Conservation (phyloP, 2,113 vertebrate species). For the Lathamus discolor region DNA sequence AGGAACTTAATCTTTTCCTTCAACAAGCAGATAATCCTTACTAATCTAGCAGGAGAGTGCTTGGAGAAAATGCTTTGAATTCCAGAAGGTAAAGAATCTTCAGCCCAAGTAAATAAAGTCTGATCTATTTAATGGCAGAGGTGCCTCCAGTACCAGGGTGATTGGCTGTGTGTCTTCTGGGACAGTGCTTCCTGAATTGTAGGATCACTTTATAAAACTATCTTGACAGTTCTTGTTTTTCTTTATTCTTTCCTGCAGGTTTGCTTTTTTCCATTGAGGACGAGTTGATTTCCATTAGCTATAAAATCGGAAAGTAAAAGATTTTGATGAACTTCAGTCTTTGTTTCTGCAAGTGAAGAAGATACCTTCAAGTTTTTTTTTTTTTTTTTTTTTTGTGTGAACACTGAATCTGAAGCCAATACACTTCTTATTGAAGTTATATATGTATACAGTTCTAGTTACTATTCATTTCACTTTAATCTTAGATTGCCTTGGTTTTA, state of each 20-base stretch:
- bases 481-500: neutral
- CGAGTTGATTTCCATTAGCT: neutral
- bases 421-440: neutral
- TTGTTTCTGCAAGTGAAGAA: neutral
- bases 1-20: neutral
- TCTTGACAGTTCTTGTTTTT: neutral
- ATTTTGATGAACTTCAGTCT: neutral
- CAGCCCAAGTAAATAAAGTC: neutral
- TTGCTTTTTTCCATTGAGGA: neutral
- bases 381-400: neutral
- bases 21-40: neutral
- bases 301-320: neutral
- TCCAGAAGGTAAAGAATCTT: neutral
- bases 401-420: neutral
- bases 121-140: accelerated
- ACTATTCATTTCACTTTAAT: neutral
- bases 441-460: neutral
- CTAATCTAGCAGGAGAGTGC: neutral
- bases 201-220: neutral
- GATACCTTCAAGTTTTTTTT: accelerated
- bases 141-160: accelerated
- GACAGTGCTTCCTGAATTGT: neutral
- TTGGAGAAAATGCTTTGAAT: neutral
- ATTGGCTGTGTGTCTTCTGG: accelerated
- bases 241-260: neutral